phyloP scores from a whole-genome alignment of 2,888 invertebrate genomes.

The Ophioninae sp. region DNA sequence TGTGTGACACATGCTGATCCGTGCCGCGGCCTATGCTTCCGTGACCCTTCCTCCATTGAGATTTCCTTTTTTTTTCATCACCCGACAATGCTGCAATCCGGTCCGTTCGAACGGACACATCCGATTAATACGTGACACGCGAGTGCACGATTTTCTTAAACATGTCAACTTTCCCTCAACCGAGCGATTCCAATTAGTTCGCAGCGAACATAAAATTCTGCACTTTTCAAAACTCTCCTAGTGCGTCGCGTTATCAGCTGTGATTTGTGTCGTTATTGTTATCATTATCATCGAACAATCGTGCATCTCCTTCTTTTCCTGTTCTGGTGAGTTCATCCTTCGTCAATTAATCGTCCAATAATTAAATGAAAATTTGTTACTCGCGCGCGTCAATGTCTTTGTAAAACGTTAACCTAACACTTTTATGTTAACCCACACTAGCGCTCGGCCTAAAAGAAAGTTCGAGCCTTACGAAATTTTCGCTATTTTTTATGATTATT shows the following conservation, averaged over 20 bases:
- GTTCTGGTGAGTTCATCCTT: constrained; percentile 39
- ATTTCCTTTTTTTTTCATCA: constrained; percentile 14
- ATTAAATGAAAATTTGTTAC: neutral
- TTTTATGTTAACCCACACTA: neutral
- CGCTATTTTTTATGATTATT: too few relatives aligned
- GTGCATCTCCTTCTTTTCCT: constrained; percentile 22
- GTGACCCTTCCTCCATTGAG: constrained; percentile 24
- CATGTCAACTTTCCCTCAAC: constrained; percentile 22
- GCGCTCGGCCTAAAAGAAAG: neutral
- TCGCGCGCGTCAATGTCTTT: neutral
- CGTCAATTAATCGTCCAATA: neutral
- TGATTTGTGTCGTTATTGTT: constrained; percentile 30
- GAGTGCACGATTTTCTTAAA: constrained; percentile 17
- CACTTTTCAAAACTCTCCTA: neutral
- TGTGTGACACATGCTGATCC: neutral
- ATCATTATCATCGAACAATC: constrained; percentile 22
- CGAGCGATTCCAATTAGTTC: neutral
- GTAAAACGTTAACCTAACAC: constrained; percentile 38
- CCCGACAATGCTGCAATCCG: constrained; percentile 35
- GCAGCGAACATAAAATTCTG: neutral
- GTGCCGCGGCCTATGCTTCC: neutral
- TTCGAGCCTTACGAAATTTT: too few relatives aligned
- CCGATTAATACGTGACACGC: constrained; percentile 20
- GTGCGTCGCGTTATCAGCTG: constrained; percentile 36
- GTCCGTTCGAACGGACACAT: constrained; percentile 20